Conservation (phyloP, 2,888 invertebrate species). For the Ethmia dodecea region DNA sequence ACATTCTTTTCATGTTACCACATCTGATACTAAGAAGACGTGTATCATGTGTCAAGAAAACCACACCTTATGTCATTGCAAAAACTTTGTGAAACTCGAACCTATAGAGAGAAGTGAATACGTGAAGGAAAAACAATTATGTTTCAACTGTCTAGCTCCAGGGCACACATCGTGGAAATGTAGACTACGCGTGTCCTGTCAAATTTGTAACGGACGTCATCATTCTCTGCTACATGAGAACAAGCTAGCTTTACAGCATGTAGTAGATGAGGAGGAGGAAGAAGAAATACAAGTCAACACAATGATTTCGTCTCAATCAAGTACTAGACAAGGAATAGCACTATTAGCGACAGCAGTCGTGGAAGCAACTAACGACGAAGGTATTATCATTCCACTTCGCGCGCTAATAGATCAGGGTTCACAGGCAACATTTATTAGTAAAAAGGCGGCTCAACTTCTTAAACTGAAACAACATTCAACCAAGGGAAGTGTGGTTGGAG, state of each 20-base stretch:
- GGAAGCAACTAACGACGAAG: not conserved
- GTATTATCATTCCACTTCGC: not conserved
- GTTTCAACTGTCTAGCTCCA: slow-evolving; percentile 22
- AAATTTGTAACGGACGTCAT: slow-evolving; percentile 20
- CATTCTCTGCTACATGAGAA: slow-evolving; percentile 21
- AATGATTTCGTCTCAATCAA: not conserved
- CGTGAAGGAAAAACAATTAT: not conserved
- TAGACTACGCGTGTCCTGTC: slow-evolving; percentile 17
- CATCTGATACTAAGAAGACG: slow-evolving; percentile 3
- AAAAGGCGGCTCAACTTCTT: not conserved
- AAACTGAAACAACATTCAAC: not conserved
- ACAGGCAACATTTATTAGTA: not conserved
- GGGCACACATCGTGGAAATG: slow-evolving; percentile 20
- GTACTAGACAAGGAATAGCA: not conserved
- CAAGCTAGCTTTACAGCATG: too few species aligned
- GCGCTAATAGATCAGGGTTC: not conserved
- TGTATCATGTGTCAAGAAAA: not conserved
- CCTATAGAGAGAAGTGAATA: not conserved
- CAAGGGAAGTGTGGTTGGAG: not conserved
- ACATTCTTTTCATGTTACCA: slow-evolving; percentile 10
- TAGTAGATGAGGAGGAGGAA: not conserved
- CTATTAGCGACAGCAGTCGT: not conserved
- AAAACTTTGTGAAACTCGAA: not conserved
- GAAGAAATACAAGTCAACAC: not conserved
- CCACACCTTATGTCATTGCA: not conserved